Conservation (phyloP, 2,888 invertebrate species). For the Dynastes maya region DNA sequence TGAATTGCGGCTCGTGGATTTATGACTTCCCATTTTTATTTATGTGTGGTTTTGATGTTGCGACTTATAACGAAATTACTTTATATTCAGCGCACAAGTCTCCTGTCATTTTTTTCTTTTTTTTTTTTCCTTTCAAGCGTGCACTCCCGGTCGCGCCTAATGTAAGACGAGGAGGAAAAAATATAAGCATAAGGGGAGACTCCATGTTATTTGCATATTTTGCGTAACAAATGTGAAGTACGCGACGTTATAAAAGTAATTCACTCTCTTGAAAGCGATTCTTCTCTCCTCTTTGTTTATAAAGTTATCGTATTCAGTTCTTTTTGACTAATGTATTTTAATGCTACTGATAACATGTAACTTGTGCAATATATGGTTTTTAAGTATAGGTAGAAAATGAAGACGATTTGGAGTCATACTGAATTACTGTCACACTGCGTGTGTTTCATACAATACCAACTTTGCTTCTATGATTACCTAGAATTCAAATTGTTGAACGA, state of each 20-base stretch:
- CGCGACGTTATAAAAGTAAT: conserved; percentile 31
- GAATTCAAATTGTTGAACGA: too few species aligned
- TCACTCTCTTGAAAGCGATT: not conserved
- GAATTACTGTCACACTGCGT: too few species aligned
- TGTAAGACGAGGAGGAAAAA: conserved; percentile 12
- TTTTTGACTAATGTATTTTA: not conserved
- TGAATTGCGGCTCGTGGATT: conserved; percentile 39
- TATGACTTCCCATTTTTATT: conserved; percentile 36
- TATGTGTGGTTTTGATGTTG: conserved; percentile 41
- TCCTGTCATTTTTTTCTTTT: conserved; percentile 23
- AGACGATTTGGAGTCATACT: too few species aligned
- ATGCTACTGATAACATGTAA: too few species aligned
- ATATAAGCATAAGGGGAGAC: conserved; percentile 1
- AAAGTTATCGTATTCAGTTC: not conserved
- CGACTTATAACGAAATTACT: conserved; percentile 42
- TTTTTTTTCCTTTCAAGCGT: not conserved
- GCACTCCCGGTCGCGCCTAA: not conserved
- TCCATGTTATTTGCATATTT: conserved; percentile 23
- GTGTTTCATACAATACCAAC: too few species aligned
- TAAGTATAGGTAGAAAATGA: too few species aligned
- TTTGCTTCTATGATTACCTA: too few species aligned
- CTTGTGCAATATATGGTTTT: too few species aligned
- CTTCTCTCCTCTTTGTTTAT: not conserved
- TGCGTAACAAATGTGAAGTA: conserved; percentile 33
- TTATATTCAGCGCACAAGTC: conserved; percentile 36